Evolutionary conservation across 1,140 invertebrate species (phyloP).

Genomic region (Alviniconcha marisindica): DNA sequence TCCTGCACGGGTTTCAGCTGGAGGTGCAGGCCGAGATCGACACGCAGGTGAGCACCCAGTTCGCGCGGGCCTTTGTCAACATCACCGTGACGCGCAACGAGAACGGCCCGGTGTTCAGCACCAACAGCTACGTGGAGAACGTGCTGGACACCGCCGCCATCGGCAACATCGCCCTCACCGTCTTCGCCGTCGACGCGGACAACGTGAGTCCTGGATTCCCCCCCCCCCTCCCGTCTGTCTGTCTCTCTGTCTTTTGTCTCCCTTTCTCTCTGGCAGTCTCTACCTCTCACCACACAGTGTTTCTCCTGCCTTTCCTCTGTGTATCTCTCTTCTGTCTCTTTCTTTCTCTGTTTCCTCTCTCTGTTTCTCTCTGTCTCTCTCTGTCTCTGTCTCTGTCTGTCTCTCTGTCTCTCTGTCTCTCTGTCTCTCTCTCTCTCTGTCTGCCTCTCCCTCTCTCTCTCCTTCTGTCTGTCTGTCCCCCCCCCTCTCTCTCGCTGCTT

Average conservation of each 20-base stretch:
- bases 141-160: slow-evolving; percentile 55
- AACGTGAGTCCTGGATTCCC: slow-evolving; percentile 39
- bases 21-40: slow-evolving; percentile 44
- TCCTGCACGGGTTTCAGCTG: slow-evolving; percentile 42
- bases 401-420: too few species aligned
- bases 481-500: too few species aligned
- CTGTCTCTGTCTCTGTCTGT: too few species aligned
- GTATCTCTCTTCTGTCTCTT: too few species aligned
- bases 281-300: background rate
- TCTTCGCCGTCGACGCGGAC: slow-evolving; percentile 57
- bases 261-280: background rate
- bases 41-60: slow-evolving; percentile 46
- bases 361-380: too few species aligned
- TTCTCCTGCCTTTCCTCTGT: background rate
- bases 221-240: too few species aligned
- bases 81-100: slow-evolving; percentile 57
- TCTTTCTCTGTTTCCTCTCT: too few species aligned
- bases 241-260: too few species aligned
- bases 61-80: slow-evolving; percentile 46
- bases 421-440: too few species aligned
- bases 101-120: slow-evolving; percentile 50
- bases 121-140: slow-evolving; percentile 29
- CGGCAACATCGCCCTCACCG: slow-evolving; percentile 48
- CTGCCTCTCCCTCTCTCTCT: too few species aligned
- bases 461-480: too few species aligned